Evolutionary conservation across 2,888 invertebrate genomes (phyloP).

Genomic region (Nesidiocoris tenuis): DNA sequence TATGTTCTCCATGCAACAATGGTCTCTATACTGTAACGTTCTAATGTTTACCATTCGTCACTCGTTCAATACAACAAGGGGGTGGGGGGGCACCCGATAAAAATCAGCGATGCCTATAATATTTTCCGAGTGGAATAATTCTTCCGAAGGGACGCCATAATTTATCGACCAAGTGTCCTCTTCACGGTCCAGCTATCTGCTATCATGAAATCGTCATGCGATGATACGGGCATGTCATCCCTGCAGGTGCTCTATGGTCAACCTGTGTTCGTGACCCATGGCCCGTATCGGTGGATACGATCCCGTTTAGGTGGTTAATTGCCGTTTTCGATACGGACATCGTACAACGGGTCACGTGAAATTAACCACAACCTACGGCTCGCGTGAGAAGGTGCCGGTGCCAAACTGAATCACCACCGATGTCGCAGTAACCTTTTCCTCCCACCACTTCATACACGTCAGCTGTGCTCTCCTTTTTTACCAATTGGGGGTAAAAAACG

Average conservation of each 20-base stretch:
- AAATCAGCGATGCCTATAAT: background rate
- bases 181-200: background rate
- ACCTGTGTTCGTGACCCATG: background rate
- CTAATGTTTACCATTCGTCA: too few relatives aligned
- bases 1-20: too few relatives aligned
- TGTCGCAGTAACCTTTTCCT: too few relatives aligned
- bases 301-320: background rate
- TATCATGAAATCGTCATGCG: background rate
- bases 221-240: background rate
- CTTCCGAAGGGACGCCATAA: background rate
- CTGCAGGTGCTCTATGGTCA: background rate
- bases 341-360: background rate
- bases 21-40: too few relatives aligned
- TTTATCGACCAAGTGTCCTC: background rate
- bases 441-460: too few relatives aligned
- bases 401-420: background rate
- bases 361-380: background rate
- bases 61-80: too few relatives aligned
- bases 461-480: too few relatives aligned
- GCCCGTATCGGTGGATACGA: background rate
- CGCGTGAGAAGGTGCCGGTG: background rate
- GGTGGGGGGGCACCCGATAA: too few relatives aligned
- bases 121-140: background rate
- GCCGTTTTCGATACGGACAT: background rate
- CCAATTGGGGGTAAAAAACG: too few relatives aligned